Evolutionary conservation across 1,140 invertebrate species (phyloP), one percentile per base, ranked within the genome.

Genomic region (Lucilia cuprina): DNA sequence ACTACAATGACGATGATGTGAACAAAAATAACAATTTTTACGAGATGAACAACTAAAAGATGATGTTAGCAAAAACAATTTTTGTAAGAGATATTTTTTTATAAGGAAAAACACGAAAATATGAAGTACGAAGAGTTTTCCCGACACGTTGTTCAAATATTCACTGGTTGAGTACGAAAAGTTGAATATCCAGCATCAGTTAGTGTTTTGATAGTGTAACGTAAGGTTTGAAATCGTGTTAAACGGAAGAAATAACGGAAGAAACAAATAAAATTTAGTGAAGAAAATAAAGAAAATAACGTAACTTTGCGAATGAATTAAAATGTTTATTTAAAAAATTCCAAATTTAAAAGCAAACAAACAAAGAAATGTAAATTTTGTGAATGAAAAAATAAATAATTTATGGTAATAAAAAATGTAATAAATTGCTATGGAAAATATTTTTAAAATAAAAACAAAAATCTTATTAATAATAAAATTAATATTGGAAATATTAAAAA

Each of bases 171-270:
- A 21, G 41, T 17, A 50, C 10, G 34, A n/a, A 10, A 21, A 25
- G 41, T 50, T 25, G 10, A 49, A 50, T 49, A 19, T 80, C 77
- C 77, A 80, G 35, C 77, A 80, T 49, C 77, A 50, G 41, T 80
- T 49, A 80, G 41, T 25, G 41, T 49, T 80, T 80, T 50, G 77
- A 80, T 80, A 80, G 41, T 41, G 77, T 80, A 49, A 41, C 47
- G 77, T 49, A 80, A 80, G 77, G 77, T 50, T 41, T 80, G 5
- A 80, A 50, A 50, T 13, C 19, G 9, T 5, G 8, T 21, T 49
- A 50, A 80, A 49, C 77, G 35, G 41, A 49, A 70, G n/a, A 30
- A 30, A 30, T 30, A 30, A 30, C 25, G 25, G 1, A 30, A 30
- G 3, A 30, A 30, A 30, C 25, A 30, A 30, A 30, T 49, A 80